phyloP scores from a whole-genome alignment of 2,888 invertebrate species.

The Thecophora atra region DNA sequence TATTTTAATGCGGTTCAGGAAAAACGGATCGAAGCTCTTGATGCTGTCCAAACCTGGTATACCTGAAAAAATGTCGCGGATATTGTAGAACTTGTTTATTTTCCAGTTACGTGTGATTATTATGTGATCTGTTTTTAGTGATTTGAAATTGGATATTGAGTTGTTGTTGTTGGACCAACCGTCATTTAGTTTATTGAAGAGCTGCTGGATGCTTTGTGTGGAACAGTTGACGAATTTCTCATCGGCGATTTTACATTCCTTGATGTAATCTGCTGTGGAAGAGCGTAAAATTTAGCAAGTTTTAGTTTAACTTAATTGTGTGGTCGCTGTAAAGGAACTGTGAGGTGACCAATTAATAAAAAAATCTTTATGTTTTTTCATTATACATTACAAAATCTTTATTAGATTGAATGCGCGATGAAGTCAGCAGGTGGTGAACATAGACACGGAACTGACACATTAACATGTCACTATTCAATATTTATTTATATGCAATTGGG shows the following conservation, averaged over 20 bases:
- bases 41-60: constrained; percentile 67
- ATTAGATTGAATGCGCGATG: neutral
- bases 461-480: neutral
- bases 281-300: constrained; percentile 47
- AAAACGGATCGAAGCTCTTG: constrained; percentile 74
- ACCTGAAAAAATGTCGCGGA: constrained; percentile 50
- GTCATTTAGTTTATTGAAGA: constrained; percentile 74
- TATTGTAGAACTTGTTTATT: too few species aligned
- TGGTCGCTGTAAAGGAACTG: neutral
- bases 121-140: neutral
- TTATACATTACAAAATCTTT: too few species aligned
- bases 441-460: neutral
- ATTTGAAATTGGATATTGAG: too few species aligned
- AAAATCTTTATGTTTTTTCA: neutral
- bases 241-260: constrained; percentile 73
- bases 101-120: neutral
- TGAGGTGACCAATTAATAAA: too few species aligned
- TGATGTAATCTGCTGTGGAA: constrained; percentile 73
- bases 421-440: neutral
- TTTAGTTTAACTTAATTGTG: constrained; percentile 40
- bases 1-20: constrained; percentile 75
- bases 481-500: neutral
- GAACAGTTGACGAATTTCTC: constrained; percentile 75
- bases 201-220: constrained; percentile 72
- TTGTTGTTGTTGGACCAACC: constrained; percentile 64